phyloP scores from a whole-genome alignment of 1,140 invertebrate species.

The Euborellia annulipes region DNA sequence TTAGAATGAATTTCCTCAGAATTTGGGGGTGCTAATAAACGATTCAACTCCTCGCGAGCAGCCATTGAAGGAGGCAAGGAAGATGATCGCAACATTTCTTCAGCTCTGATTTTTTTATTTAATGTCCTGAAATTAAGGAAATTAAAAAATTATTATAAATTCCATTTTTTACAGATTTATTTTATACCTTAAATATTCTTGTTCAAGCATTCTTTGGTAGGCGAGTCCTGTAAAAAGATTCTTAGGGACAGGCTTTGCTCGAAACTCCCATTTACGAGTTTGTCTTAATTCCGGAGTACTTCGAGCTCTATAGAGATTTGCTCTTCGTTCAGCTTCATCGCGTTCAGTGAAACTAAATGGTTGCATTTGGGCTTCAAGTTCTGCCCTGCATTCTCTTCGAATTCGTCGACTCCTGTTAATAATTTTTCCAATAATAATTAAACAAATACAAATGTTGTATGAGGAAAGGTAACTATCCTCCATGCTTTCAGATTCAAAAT shows the following conservation, averaged over 20 bases:
- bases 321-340: slow-evolving; percentile 31
- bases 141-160: slow-evolving; percentile 20
- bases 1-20: not conserved
- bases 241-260: slow-evolving; percentile 46
- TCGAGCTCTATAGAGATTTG: slow-evolving; percentile 25
- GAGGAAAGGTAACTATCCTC: too few species aligned
- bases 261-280: slow-evolving; percentile 6
- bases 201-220: slow-evolving; percentile 49
- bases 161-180: too few species aligned
- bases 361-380: slow-evolving; percentile 35
- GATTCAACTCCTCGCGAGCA: slow-evolving; percentile 33
- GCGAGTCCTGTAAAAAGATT: slow-evolving; percentile 50
- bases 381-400: slow-evolving; percentile 36
- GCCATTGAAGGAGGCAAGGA: slow-evolving; percentile 53
- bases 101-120: slow-evolving; percentile 46
- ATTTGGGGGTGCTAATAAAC: not conserved
- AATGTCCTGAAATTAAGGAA: slow-evolving; percentile 31
- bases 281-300: slow-evolving; percentile 36
- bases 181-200: slow-evolving; percentile 50
- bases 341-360: slow-evolving; percentile 44
- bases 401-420: slow-evolving; percentile 32
- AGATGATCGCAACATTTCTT: slow-evolving; percentile 46
- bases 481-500: too few species aligned
- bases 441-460: too few species aligned
- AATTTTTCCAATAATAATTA: too few species aligned